Percentiles rank a stretch among this genome's conserved stretches.
Conservation (phyloP, 2,888 invertebrate genomes). For the Allacma fusca region DNA sequence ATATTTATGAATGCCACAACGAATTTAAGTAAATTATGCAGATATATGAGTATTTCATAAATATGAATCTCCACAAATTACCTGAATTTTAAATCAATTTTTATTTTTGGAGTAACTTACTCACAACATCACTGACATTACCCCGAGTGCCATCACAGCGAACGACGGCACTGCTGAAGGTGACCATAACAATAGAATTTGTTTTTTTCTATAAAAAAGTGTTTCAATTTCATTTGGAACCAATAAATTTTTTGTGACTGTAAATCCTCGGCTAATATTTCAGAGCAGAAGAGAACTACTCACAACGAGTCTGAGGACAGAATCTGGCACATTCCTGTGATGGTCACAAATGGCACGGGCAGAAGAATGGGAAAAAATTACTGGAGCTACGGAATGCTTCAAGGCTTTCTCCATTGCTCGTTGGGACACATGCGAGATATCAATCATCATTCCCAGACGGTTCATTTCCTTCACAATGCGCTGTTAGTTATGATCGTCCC, state of each 20-base stretch:
- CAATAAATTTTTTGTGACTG: too few relatives aligned
- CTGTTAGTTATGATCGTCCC: conserved; percentile 36
- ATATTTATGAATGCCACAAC: conserved; percentile 6
- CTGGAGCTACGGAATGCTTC: conserved; percentile 68
- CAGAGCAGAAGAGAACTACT: too few relatives aligned
- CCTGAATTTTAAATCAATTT: too few relatives aligned
- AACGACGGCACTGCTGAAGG: conserved; percentile 86
- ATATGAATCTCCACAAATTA: too few relatives aligned
- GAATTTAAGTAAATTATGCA: too few relatives aligned
- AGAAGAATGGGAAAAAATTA: conserved; percentile 68
- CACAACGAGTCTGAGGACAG: conserved; percentile 70
- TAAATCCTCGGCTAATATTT: too few relatives aligned
- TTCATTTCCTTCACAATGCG: conserved; percentile 69
- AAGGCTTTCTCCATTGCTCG: conserved; percentile 72
- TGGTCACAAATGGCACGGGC: conserved; percentile 71
- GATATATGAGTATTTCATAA: too few relatives aligned
- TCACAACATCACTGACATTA: conserved; percentile 81
- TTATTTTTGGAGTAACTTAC: conserved; percentile 64
- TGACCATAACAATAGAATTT: conserved; percentile 90
- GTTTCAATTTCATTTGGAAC: too few relatives aligned
- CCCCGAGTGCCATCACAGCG: conserved; percentile 74
- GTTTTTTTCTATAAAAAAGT: conserved; percentile 72
- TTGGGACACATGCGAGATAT: conserved; percentile 72
- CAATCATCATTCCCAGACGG: conserved; percentile 75
- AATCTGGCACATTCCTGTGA: conserved; percentile 71